Conservation (phyloP, 2,113 vertebrate species). For the Rissa tridactyla region DNA sequence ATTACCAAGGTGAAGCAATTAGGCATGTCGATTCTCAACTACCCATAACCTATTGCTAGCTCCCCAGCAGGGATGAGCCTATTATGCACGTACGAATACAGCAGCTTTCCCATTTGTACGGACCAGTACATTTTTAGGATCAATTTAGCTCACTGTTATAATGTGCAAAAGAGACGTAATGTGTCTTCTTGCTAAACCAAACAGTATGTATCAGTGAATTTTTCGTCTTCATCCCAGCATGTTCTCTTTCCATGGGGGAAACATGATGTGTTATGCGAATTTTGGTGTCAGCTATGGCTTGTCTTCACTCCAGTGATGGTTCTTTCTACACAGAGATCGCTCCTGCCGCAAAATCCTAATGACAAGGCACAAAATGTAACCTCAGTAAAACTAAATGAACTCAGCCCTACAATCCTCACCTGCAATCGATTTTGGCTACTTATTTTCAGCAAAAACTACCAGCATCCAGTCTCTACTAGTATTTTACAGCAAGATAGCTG, state of each 20-base stretch:
- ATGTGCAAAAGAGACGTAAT: background rate
- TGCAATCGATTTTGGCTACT: background rate
- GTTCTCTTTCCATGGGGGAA: background rate
- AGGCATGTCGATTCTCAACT: constrained; percentile 41
- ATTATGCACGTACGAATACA: background rate
- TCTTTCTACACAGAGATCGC: background rate
- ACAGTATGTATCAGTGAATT: background rate
- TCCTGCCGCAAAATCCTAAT: background rate
- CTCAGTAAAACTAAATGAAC: background rate
- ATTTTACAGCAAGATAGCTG: background rate
- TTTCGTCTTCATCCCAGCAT: background rate
- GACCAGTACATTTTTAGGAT: background rate
- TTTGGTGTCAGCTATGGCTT: background rate
- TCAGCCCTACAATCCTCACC: background rate
- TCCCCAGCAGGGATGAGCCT: constrained; percentile 30
- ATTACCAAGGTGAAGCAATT: constrained; percentile 49
- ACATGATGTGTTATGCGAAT: background rate
- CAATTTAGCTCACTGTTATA: constrained; percentile 15
- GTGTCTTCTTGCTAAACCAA: constrained; percentile 6
- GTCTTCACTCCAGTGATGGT: background rate
- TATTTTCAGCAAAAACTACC: background rate
- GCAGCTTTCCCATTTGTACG: background rate
- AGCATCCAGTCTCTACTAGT: background rate
- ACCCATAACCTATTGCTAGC: constrained; percentile 24
- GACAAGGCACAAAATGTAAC: background rate